phyloP scores from a whole-genome alignment of 2,888 invertebrate species.

The Syritta pipiens region DNA sequence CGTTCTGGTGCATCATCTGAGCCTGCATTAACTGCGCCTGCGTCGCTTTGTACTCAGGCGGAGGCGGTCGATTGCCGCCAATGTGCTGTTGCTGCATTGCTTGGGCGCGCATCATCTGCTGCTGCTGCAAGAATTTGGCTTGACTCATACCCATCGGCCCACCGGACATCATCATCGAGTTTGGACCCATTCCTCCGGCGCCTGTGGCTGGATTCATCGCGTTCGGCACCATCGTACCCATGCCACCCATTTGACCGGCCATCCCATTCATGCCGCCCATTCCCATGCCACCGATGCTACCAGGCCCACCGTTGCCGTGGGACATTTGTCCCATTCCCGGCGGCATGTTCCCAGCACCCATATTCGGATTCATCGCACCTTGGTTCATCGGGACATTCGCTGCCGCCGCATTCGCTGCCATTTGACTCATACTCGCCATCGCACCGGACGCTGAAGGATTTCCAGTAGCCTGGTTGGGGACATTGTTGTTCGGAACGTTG shows the following conservation, averaged over 20 bases:
- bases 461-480: slow-evolving; percentile 58
- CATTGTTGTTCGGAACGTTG: slow-evolving; percentile 69
- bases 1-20: slow-evolving; percentile 81
- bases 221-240: slow-evolving; percentile 73
- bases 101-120: slow-evolving; percentile 81
- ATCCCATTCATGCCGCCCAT: slow-evolving; percentile 71
- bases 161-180: slow-evolving; percentile 70
- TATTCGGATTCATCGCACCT: slow-evolving; percentile 76
- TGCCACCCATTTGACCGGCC: slow-evolving; percentile 69
- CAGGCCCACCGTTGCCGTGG: slow-evolving; percentile 68
- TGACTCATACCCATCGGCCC: slow-evolving; percentile 79
- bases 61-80: slow-evolving; percentile 85
- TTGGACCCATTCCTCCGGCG: slow-evolving; percentile 69
- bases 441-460: slow-evolving; percentile 60
- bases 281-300: slow-evolving; percentile 69
- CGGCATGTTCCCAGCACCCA: slow-evolving; percentile 67
- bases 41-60: slow-evolving; percentile 90
- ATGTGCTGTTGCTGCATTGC: slow-evolving; percentile 80
- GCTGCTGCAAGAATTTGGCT: slow-evolving; percentile 85
- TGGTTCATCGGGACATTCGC: slow-evolving; percentile 74
- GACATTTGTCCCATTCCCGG: slow-evolving; percentile 71
- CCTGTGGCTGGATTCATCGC: slow-evolving; percentile 74
- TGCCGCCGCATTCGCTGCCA: slow-evolving; percentile 64
- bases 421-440: slow-evolving; percentile 64
- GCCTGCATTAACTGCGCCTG: slow-evolving; percentile 80